phyloP scores from a whole-genome alignment of 2,797 vertebrate species.

The Trematomus bernacchii region DNA sequence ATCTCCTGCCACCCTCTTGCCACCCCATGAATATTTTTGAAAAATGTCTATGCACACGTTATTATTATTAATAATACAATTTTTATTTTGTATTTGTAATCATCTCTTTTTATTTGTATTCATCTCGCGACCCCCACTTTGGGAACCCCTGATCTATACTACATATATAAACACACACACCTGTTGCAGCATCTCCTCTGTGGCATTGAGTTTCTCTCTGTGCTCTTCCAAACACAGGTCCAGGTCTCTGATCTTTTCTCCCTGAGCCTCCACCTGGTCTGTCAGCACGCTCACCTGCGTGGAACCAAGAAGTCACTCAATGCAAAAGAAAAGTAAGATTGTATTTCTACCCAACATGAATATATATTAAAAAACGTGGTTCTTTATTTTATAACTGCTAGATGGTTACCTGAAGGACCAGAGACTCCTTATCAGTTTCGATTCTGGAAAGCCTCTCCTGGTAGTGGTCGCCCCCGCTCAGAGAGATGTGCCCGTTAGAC shows the following conservation, averaged over 20 bases:
- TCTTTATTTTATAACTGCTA: neutral
- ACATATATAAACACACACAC: slow-evolving; percentile 70
- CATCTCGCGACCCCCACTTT: too few species aligned
- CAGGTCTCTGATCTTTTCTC: slow-evolving; percentile 97
- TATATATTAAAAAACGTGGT: neutral
- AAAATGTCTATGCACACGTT: too few species aligned
- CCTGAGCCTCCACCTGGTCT: slow-evolving; percentile 98
- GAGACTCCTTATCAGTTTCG: slow-evolving; percentile 97
- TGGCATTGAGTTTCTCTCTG: slow-evolving; percentile 95
- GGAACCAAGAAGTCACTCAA: neutral
- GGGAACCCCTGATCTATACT: too few species aligned
- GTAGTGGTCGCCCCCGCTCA: slow-evolving; percentile 92
- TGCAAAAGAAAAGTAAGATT: neutral
- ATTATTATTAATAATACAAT: too few species aligned
- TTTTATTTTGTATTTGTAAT: too few species aligned
- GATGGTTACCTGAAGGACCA: slow-evolving; percentile 92
- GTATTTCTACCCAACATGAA: neutral
- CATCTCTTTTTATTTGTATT: too few species aligned
- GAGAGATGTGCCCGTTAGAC: slow-evolving; percentile 94
- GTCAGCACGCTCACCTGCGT: slow-evolving; percentile 96
- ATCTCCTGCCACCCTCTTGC: too few species aligned
- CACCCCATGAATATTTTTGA: too few species aligned
- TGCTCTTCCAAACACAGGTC: slow-evolving; percentile 97
- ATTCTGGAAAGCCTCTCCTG: slow-evolving; percentile 94
- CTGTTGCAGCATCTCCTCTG: slow-evolving; percentile 98